A percentile compares a stretch with the other conserved stretches of the same genome.
Evolutionary conservation across 2,888 invertebrate species (phyloP).

Genomic region (Orthosia incerta): DNA sequence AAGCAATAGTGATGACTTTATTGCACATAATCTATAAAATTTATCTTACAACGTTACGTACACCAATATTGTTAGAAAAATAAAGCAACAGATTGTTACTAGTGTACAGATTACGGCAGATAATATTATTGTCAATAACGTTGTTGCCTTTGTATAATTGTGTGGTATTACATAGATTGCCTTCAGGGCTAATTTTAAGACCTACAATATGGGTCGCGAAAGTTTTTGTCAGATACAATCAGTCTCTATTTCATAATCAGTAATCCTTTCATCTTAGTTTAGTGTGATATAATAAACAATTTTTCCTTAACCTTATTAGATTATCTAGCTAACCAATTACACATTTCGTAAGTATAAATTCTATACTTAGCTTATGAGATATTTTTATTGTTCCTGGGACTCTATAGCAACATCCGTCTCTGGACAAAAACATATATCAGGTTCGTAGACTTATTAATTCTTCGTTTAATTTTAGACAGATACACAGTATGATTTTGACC

Average conservation of each 20-base stretch:
- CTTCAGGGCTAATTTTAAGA: constrained; percentile 34
- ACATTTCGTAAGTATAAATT: constrained; percentile 4
- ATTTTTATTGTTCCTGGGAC: constrained; percentile 11
- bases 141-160: constrained; percentile 1
- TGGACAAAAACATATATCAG: background rate
- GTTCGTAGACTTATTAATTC: background rate
- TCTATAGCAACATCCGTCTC: constrained; percentile 8
- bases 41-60: background rate
- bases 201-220: constrained; percentile 17
- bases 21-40: background rate
- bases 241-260: constrained; percentile 9
- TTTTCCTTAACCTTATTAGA: background rate
- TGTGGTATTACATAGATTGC: constrained; percentile 23
- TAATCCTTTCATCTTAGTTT: constrained; percentile 8
- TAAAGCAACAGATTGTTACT: background rate
- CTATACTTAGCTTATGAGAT: background rate
- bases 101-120: background rate
- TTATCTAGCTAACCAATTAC: background rate
- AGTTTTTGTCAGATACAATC: constrained; percentile 13
- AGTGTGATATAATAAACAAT: constrained; percentile 7
- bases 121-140: constrained; percentile 4
- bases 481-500: background rate
- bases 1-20: background rate
- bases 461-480: background rate
- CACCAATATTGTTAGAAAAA: background rate